These are phyloP conservation scores for Escarpia spicata DNA, from an alignment of 2,888 invertebrate genomes.

Conservation along the genomic window DNA sequence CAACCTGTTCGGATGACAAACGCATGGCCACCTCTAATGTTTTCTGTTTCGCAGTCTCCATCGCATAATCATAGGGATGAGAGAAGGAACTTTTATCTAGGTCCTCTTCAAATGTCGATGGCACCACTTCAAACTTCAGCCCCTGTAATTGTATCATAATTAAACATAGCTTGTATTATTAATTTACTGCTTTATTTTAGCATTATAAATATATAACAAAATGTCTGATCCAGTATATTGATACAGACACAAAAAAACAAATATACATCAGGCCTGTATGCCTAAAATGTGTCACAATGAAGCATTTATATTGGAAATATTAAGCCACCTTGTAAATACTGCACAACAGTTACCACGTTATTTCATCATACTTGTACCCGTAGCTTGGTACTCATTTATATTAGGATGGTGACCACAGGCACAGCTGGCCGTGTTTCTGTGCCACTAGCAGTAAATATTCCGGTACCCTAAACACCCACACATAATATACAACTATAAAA, in stretches of 20 bases:
- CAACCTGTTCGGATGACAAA: slow-evolving; percentile 43
- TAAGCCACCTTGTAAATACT: background rate
- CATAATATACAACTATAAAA: no score
- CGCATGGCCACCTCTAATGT: slow-evolving; percentile 77
- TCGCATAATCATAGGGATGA: slow-evolving; percentile 75
- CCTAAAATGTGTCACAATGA: background rate
- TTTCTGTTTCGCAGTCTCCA: slow-evolving; percentile 86
- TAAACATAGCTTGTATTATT: background rate
- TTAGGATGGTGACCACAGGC: background rate
- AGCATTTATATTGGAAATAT: background rate
- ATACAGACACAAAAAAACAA: background rate
- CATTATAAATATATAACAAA: background rate
- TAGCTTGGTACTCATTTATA: background rate
- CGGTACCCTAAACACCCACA: no score
- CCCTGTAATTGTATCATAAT: slow-evolving; percentile 72
- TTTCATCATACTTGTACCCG: background rate
- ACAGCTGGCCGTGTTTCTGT: no score
- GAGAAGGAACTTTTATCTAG: slow-evolving; percentile 73
- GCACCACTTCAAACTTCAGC: slow-evolving; percentile 79
- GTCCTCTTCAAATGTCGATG: slow-evolving; percentile 90
- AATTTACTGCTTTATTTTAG: background rate
- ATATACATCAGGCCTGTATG: background rate
- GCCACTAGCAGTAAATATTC: no score
- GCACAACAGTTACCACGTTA: background rate
- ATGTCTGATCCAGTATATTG: background rate